These are phyloP conservation scores for Diplosoma virens DNA, from an alignment of 23 tunicate genomes.

Conservation along the genomic window DNA sequence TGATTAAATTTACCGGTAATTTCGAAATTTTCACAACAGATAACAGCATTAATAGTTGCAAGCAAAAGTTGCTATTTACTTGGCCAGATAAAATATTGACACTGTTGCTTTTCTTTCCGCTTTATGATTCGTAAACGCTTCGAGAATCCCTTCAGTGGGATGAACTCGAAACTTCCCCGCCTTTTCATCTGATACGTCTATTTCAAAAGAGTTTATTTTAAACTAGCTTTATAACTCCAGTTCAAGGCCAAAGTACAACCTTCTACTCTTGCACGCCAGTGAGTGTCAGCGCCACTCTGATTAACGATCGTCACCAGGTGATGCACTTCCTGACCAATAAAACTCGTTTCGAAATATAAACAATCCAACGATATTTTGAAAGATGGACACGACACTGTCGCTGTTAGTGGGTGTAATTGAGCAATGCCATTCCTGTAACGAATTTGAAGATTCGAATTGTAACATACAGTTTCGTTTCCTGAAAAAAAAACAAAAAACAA, in stretches of 20 bases:
- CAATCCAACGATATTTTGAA: constrained; percentile 16
- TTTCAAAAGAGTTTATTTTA: too few relatives aligned
- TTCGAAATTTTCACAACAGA: too few relatives aligned
- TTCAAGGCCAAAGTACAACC: not conserved
- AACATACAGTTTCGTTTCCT: not conserved
- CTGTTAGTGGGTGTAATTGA: constrained; percentile 30
- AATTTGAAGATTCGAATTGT: not conserved
- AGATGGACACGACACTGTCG: constrained; percentile 39
- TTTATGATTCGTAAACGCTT: constrained; percentile 39
- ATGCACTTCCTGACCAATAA: constrained; percentile 45
- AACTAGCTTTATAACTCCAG: too few relatives aligned
- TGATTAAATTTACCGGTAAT: too few relatives aligned
- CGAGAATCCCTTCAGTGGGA: constrained; percentile 43
- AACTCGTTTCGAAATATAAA: constrained; percentile 49
- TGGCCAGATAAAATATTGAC: constrained; percentile 27
- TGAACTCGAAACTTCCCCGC: constrained; percentile 34
- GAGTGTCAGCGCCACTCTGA: constrained; percentile 33
- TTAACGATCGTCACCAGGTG: constrained; percentile 48
- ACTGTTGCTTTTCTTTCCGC: constrained; percentile 43
- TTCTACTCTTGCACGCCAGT: constrained; percentile 43
- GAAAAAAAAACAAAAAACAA: too few relatives aligned
- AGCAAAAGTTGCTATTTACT: too few relatives aligned
- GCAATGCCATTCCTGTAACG: constrained; percentile 39
- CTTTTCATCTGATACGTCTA: not conserved
- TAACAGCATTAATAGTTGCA: too few relatives aligned